Evolutionary conservation across 1,140 invertebrate species (phyloP), one percentile per base, ranked within the genome.

Genomic region (Calephelis virginiensis): DNA sequence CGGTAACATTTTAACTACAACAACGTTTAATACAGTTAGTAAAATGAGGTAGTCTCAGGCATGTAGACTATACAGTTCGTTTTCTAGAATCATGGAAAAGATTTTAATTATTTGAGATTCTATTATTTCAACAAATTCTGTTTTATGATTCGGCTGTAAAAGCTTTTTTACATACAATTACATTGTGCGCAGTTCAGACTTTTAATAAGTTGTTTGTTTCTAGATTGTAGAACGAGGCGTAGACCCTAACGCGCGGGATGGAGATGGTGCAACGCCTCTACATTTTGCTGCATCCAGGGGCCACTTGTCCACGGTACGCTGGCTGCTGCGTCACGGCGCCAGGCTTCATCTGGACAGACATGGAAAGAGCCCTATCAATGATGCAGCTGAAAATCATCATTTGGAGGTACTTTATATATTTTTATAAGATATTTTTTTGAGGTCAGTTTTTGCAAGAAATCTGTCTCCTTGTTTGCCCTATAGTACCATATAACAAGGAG

Each of bases 371-470:
- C 96, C 97, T 1, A 94, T 97, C 37, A 97, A 97, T 80, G 96
- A 97, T 85, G 97, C 97, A 0, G 96, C 96, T 17, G 96, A 98
- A 80, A 96, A 97, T 78, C 95, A 97, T 80, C 96, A 98, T 77
- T 93, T 96, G 70, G 95, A 97, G 93, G 96, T 97, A 85, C 92
- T 17, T 17, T 17, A 17, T 1, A 11, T 28, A 6, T 56, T 43
- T 43, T 43, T 14, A 13, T 50, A 50, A 6, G 13, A 14, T 7
- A 7, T 13, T 14, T 8, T 14, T 11, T n/a, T 7, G n/a, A 28
- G 2, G 28, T n/a, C 28, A 28, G 28, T 28, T 28, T 28, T 28
- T 28, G 28, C 28, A 28, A 4, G 5, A 28, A 28, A 1, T 28
- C 1, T 28, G 28, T 28, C 28, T 28, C 28, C 28, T 28, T 28